Evolutionary conservation across 2,113 vertebrate genomes (phyloP), one percentile per base, ranked within the genome.

Genomic region (Pithys albifrons): DNA sequence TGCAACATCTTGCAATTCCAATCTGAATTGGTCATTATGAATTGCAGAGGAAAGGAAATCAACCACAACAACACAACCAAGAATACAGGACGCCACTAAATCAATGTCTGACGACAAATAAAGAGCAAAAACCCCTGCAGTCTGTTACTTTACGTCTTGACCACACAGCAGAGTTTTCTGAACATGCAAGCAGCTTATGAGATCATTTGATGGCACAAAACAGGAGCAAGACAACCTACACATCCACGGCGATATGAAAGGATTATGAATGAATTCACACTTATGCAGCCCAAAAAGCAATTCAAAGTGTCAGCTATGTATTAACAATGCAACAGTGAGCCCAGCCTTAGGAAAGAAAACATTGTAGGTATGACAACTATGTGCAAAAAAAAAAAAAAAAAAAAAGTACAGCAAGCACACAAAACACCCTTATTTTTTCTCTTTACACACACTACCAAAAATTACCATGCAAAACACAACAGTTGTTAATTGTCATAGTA

Each of bases 211-310:
- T 4, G 16, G 67, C 48, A 74, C 79, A 83, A 74, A 83, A 75
- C 27, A 49, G 67, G 70, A 83, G 48, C 19, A 51, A 74, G 22
- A 59, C 1, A 20, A 92, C 90, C 59, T 59, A 80, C 86, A 84
- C 72, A 46, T 0, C 0, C n/a, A n/a, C 4, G 35, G 14, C 0
- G 0, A 35, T 45, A 80, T 2, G 2, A 70, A 84, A 84, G 43
- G 51, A 55, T 74, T 43, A 66, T 59, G 76, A 81, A 84, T 43
- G 33, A 73, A 55, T 35, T 77, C 76, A 86, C 86, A 81, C 48
- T 80, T 35, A 64, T 39, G 12, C 17, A 89, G 52, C 35, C 59
- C 86, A 81, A 65, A 84, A 24, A 55, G 35, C 35, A 81, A 92
- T 84, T 67, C 64, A 37, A 55, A 91, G 69, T 0, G 4, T 45